Evolutionary conservation across 2,797 vertebrate genomes (phyloP).

Genomic region (Tokudaia tokunoshimensis): DNA sequence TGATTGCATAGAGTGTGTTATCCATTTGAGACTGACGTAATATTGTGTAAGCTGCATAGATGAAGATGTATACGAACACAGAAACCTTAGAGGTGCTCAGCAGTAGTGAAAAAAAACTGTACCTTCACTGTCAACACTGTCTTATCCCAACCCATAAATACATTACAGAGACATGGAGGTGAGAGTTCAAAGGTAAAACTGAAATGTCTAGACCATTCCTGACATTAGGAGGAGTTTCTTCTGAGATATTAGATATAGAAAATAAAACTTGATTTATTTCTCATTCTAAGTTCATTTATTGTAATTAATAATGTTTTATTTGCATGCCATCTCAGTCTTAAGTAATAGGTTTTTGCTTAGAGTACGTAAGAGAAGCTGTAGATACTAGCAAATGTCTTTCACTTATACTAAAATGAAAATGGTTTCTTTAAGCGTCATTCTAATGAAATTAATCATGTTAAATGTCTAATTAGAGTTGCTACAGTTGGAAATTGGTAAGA

Average conservation of each 20-base stretch:
- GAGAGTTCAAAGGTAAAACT: background rate
- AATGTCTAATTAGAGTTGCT: constrained; percentile 36
- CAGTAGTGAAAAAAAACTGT: no score
- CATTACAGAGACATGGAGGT: background rate
- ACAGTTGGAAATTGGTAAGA: background rate
- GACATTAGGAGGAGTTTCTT: background rate
- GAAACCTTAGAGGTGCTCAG: background rate
- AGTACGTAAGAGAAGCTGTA: background rate
- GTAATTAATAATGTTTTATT: background rate
- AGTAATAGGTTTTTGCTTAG: background rate
- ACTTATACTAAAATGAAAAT: constrained; percentile 20
- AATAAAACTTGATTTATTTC: background rate
- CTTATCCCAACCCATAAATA: background rate
- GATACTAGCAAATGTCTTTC: background rate
- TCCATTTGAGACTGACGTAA: background rate
- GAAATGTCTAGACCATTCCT: background rate
- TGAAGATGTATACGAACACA: background rate
- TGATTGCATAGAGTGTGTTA: background rate
- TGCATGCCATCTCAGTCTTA: background rate
- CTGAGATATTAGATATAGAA: background rate
- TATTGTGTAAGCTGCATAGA: background rate
- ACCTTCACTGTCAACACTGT: background rate
- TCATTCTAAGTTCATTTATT: background rate
- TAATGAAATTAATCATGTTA: constrained; percentile 37
- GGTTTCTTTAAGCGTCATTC: background rate